A percentile compares a stretch with the other conserved stretches of the same genome.
These are phyloP conservation scores for Falco peregrinus DNA, from an alignment of 2,797 vertebrate genomes.

Conservation along the genomic window DNA sequence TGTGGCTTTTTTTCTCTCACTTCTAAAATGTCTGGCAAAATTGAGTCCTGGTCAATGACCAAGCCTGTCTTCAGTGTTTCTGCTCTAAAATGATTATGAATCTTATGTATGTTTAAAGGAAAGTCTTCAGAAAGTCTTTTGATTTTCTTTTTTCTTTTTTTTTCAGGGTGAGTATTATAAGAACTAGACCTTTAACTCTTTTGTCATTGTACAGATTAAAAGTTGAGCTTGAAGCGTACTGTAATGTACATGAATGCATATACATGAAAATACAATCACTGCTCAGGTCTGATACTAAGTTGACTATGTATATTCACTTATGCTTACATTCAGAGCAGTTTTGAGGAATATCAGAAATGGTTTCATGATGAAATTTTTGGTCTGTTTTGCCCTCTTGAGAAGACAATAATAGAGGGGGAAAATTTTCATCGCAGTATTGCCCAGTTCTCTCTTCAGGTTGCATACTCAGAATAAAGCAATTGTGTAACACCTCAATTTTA, in stretches of 20 bases:
- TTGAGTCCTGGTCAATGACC: background rate
- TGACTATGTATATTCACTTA: background rate
- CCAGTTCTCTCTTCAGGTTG: background rate
- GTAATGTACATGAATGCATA: background rate
- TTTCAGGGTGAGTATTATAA: background rate
- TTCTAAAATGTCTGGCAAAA: background rate
- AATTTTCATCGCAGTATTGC: background rate
- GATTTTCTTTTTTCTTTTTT: background rate
- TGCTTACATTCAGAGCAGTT: background rate
- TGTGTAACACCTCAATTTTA: conserved; percentile 46
- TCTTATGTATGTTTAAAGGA: background rate
- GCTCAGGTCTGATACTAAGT: background rate
- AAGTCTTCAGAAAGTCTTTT: background rate
- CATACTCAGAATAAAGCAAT: background rate
- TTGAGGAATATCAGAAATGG: background rate
- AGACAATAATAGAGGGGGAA: background rate
- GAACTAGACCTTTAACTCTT: background rate
- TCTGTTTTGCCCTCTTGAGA: background rate
- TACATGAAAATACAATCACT: background rate
- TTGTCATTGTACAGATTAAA: background rate
- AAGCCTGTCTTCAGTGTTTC: background rate
- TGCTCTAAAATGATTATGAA: background rate
- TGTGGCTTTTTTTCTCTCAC: background rate
- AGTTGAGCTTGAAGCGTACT: background rate
- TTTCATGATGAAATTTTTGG: background rate